Evolutionary conservation across 2,888 invertebrate species (phyloP).

Genomic region (Allacma fusca): DNA sequence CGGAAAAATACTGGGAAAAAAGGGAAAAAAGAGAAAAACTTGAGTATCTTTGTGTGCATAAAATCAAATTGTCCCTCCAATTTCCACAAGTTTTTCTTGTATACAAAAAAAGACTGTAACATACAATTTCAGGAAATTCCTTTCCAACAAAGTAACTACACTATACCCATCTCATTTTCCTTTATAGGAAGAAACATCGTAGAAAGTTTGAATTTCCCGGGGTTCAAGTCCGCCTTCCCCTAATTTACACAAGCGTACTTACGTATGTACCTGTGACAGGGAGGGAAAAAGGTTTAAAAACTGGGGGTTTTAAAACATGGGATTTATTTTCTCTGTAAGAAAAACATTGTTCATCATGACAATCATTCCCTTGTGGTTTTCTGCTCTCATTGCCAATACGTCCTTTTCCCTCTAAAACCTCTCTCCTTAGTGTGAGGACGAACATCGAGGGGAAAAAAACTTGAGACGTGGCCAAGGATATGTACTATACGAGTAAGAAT

Average conservation of each 20-base stretch:
- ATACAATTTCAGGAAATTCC: neutral
- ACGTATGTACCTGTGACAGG: neutral
- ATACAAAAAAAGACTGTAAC: neutral
- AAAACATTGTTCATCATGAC: constrained; percentile 49
- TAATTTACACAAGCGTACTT: neutral
- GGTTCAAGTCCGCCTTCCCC: too few species aligned
- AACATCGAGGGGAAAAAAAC: neutral
- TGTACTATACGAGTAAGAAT: neutral
- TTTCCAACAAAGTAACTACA: neutral
- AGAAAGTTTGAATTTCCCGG: too few species aligned
- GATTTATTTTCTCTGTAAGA: constrained; percentile 18
- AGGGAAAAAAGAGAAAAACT: neutral
- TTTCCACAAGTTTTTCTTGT: neutral
- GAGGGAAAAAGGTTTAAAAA: constrained; percentile 3
- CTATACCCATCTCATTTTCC: neutral
- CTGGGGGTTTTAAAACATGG: neutral
- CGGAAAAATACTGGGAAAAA: neutral
- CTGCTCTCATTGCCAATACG: constrained; percentile 21
- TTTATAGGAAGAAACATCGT: too few species aligned
- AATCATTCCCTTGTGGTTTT: constrained; percentile 50
- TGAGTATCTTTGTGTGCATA: constrained; percentile 8
- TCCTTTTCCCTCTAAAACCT: neutral
- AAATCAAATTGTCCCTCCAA: constrained; percentile 8
- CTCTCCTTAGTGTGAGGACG: neutral
- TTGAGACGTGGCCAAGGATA: neutral